These are phyloP conservation scores for Polypterus senegalus DNA, from an alignment of 2,113 vertebrate species.

Conservation along the genomic window DNA sequence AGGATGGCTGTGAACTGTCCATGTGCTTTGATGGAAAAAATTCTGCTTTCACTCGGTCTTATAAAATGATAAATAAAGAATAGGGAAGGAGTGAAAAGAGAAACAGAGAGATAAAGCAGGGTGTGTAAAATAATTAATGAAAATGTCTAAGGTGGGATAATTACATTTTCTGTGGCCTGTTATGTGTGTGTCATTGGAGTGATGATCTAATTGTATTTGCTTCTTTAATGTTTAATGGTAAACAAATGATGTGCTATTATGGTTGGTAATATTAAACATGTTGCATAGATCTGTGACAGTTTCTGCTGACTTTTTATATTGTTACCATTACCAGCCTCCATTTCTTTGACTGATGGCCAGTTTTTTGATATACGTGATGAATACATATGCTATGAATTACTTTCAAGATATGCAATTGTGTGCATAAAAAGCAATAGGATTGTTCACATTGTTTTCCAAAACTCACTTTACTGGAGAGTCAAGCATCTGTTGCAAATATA, in stretches of 20 bases:
- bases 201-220: background rate
- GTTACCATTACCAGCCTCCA: background rate
- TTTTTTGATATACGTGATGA: background rate
- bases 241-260: background rate
- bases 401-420: background rate
- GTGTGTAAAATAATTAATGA: too few species aligned
- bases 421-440: background rate
- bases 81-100: too few species aligned
- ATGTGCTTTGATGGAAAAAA: too few species aligned
- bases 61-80: too few species aligned
- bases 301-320: background rate
- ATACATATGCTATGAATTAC: background rate
- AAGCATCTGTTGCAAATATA: too few species aligned
- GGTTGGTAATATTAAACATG: background rate
- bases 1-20: too few species aligned
- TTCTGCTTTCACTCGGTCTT: too few species aligned
- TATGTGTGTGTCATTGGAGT: background rate
- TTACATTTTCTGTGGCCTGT: too few species aligned
- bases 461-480: background rate
- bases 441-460: background rate
- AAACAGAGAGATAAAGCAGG: too few species aligned
- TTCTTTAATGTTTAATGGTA: background rate
- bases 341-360: background rate
- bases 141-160: too few species aligned
- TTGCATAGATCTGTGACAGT: background rate